A percentile compares a stretch with the other conserved stretches of the same genome.
phyloP scores from a whole-genome alignment of 2,113 vertebrate genomes.

The Gymnobelideus leadbeateri region DNA sequence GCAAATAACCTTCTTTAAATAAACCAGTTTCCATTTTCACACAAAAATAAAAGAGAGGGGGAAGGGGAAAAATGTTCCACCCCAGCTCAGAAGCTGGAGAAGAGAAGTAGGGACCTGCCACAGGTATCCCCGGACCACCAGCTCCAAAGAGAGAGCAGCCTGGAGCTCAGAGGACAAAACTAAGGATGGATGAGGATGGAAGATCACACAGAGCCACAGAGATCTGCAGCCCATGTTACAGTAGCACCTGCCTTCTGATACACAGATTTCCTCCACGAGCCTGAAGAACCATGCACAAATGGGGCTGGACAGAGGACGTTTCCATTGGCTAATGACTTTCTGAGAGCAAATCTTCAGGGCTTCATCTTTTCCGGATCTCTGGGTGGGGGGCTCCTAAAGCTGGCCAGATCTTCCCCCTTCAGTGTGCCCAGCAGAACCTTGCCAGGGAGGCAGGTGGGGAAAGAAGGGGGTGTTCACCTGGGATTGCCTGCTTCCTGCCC shows the following conservation, averaged over 20 bases:
- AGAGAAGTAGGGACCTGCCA: neutral
- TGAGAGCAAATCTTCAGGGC: neutral
- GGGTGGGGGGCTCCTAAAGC: neutral
- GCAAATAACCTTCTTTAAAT: slow-evolving; percentile 67
- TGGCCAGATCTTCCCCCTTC: neutral
- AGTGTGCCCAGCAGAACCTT: neutral
- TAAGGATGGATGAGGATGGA: neutral
- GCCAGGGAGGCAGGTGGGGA: neutral
- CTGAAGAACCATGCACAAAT: neutral
- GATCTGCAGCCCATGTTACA: slow-evolving; percentile 19
- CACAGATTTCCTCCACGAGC: neutral
- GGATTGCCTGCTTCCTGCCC: slow-evolving; percentile 27
- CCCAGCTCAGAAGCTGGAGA: slow-evolving; percentile 1
- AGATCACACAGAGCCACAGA: neutral
- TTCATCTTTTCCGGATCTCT: neutral
- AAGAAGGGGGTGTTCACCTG: slow-evolving; percentile 27
- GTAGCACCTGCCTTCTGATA: slow-evolving; percentile 28
- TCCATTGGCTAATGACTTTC: slow-evolving; percentile 24
- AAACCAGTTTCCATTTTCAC: slow-evolving; percentile 74
- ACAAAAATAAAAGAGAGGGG: slow-evolving; percentile 36
- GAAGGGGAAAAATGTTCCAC: neutral
- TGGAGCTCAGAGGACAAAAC: neutral
- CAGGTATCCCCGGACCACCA: neutral
- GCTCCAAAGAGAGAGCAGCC: neutral
- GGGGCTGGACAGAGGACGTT: neutral